Percentiles rank a stretch among this genome's conserved stretches.
Evolutionary conservation across 2,797 vertebrate genomes (phyloP).

Genomic region (Ispidina picta): DNA sequence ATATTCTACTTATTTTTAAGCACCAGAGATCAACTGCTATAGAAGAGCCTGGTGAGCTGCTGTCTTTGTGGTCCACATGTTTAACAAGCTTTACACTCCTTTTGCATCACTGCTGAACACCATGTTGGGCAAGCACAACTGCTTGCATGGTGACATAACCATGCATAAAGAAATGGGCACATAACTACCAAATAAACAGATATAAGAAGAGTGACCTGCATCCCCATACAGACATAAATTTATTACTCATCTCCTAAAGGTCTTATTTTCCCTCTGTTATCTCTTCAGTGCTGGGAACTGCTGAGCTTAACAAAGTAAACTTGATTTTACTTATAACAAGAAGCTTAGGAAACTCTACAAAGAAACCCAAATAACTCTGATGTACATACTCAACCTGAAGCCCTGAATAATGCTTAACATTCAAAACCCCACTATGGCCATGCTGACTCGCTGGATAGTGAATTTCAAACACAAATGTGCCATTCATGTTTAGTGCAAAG

Average conservation of each 20-base stretch:
- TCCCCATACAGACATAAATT: not conserved
- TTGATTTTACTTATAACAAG: slow-evolving; percentile 87
- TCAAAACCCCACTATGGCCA: slow-evolving; percentile 14
- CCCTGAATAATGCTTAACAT: slow-evolving; percentile 62
- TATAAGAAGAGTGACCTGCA: not conserved
- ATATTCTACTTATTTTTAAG: slow-evolving; percentile 42
- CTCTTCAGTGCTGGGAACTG: slow-evolving; percentile 82
- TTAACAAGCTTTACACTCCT: not conserved
- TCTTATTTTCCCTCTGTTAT: slow-evolving; percentile 71
- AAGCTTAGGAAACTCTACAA: slow-evolving; percentile 82
- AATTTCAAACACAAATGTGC: slow-evolving; percentile 45
- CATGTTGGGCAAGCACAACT: not conserved
- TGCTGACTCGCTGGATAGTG: slow-evolving; percentile 29
- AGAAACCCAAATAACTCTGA: slow-evolving; percentile 70
- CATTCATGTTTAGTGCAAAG: slow-evolving; percentile 14
- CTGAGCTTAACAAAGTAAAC: slow-evolving; percentile 86
- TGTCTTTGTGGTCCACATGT: not conserved
- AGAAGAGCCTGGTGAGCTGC: not conserved
- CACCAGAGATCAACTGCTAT: not conserved
- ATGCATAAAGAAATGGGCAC: not conserved
- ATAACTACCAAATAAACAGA: slow-evolving; percentile 32
- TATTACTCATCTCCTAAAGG: slow-evolving; percentile 43
- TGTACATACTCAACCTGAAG: slow-evolving; percentile 62
- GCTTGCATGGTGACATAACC: not conserved
- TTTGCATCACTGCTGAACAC: not conserved